phyloP scores from a whole-genome alignment of 2,797 vertebrate genomes.

The Selene dorsalis region DNA sequence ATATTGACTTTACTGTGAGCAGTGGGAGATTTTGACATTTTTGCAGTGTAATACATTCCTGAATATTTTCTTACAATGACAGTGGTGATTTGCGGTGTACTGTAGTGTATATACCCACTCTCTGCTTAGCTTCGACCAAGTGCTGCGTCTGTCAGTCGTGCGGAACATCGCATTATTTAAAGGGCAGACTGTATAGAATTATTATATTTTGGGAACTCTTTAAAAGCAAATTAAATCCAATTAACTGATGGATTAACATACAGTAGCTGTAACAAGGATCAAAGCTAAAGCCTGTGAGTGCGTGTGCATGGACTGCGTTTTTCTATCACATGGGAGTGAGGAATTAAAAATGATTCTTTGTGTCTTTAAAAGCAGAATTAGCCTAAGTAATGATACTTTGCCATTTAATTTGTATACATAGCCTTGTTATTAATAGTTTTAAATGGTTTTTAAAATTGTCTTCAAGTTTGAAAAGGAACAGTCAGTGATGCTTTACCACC shows the following conservation, averaged over 20 bases:
- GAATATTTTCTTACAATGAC: conserved; percentile 31
- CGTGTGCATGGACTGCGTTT: conserved; percentile 7
- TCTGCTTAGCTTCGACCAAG: conserved; percentile 35
- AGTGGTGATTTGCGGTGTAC: conserved; percentile 29
- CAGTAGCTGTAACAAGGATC: conserved; percentile 7
- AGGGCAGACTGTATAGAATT: background rate
- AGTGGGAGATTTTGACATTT: conserved; percentile 13
- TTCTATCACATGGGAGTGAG: background rate
- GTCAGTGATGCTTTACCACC: conserved; percentile 8
- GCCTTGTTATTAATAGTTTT: background rate
- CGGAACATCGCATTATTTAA: background rate
- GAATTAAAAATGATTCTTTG: background rate
- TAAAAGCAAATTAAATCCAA: background rate
- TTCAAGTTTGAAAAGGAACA: background rate
- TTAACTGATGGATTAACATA: background rate
- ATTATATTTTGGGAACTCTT: conserved; percentile 22
- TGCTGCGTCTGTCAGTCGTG: conserved; percentile 30
- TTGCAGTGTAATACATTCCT: conserved; percentile 15
- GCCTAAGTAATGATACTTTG: background rate
- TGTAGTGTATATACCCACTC: conserved; percentile 27
- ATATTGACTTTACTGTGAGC: conserved; percentile 9
- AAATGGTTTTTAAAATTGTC: background rate
- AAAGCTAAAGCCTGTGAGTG: conserved; percentile 5
- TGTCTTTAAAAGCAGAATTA: background rate
- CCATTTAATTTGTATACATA: background rate